Base-by-base conservation (phyloP, 2,113 vertebrate species). In the Calidris pugnax region DNA sequence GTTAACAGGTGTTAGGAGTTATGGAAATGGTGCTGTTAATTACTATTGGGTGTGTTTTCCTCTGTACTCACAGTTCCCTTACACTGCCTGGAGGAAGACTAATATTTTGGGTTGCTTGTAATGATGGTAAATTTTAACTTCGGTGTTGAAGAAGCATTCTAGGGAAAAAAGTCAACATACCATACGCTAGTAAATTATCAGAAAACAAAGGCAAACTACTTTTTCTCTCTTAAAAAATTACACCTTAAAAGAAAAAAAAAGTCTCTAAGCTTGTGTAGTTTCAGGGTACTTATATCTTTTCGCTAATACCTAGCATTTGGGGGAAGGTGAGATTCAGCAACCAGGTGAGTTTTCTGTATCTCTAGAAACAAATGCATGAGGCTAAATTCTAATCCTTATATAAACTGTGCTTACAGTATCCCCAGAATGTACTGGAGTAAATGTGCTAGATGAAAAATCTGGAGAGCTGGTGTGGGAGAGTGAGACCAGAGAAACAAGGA, bases 71-170 rank as follows among this genome's bases (percentile, higher is more conserved):
- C 10, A 24, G 39, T 82, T 81, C 24, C 26, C 20, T 47, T 0
- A 0, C 6, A 2, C 7, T 45, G 67, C 32, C 39, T 30, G 10
- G 76, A 1, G 0, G 33, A 78, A 71, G 22, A 74, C 7, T 4
- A 32, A 4, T 37, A 39, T 35, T 90, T 90, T 80, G 22, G 1
- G 2, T 90, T 81, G 19, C 4, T 6, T 56, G 2, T 50, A 78
- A n/a, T 7, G 75, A 47, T 48, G 9, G 5, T 63, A 63, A 59
- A 27, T 78, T 62, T 74, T 89, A 71, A 47, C 2, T 74, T 37
- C 26, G n/a, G 8, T 37, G 32, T 27, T 56, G 27, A 88, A 83
- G 24, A 9, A 84, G 6, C 1, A 1, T 74, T 89, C 22, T 16
- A 57, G 30, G 13, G 13, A 39, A 15, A 78, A 67, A 74, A 22